These are phyloP conservation scores for Drosophila sp. DNA, from an alignment of 1,140 invertebrate genomes.

Conservation along the genomic window DNA sequence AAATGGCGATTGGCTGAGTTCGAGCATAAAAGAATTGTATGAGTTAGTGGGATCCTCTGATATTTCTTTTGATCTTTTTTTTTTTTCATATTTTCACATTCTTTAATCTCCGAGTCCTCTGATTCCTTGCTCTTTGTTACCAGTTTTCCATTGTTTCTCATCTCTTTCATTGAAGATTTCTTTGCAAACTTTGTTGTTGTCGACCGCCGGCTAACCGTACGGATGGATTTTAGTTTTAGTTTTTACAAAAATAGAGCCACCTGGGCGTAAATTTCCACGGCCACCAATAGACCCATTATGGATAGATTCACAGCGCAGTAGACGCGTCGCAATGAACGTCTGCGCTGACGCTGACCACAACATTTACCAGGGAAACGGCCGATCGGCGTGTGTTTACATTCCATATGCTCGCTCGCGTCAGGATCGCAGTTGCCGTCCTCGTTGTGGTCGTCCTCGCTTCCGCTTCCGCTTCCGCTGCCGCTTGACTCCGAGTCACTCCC, in stretches of 20 bases:
- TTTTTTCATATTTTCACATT: not conserved
- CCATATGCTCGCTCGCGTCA: conserved; percentile 56
- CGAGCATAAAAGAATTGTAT: no score
- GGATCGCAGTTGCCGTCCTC: conserved; percentile 40
- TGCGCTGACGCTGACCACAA: conserved; percentile 77
- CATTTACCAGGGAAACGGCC: conserved; percentile 47
- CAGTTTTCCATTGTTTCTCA: not conserved
- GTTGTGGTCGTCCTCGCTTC: conserved; percentile 8
- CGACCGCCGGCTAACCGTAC: not conserved
- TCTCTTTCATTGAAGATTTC: not conserved
- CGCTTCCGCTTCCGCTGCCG: conserved; percentile 17
- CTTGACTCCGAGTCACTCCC: conserved; percentile 9
- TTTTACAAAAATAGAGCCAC: conserved; percentile 76
- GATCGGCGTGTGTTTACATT: conserved; percentile 31
- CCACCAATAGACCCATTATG: conserved; percentile 75
- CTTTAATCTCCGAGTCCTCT: not conserved
- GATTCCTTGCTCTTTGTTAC: not conserved
- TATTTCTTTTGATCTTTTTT: not conserved
- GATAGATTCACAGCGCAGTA: conserved; percentile 79
- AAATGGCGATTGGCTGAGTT: no score
- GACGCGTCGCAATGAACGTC: conserved; percentile 82
- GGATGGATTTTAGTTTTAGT: not conserved
- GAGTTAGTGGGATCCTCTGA: no score
- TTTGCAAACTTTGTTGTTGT: not conserved
- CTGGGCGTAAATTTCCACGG: conserved; percentile 79